Evolutionary conservation across 2,888 invertebrate genomes (phyloP).

Genomic region (Podotricha telesiphe): DNA sequence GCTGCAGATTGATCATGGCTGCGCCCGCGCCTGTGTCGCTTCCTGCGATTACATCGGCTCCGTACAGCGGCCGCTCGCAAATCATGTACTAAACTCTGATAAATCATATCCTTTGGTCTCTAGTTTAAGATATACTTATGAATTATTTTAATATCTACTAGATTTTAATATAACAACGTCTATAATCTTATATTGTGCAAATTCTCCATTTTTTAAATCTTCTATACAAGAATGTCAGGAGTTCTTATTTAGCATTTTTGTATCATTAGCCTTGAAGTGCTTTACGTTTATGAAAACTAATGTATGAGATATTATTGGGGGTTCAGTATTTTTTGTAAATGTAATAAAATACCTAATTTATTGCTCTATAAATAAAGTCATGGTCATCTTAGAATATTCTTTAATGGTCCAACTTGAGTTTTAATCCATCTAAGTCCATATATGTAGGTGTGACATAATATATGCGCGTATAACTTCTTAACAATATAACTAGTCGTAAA

Average conservation of each 20-base stretch:
- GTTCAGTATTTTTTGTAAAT: background rate
- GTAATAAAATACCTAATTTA: background rate
- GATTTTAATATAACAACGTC: slow-evolving; percentile 40
- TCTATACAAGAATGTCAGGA: background rate
- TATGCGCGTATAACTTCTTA: background rate
- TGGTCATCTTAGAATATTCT: background rate
- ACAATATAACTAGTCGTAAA: slow-evolving; percentile 10
- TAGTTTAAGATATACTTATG: slow-evolving; percentile 50
- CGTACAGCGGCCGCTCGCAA: slow-evolving; percentile 62
- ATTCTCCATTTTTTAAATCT: background rate
- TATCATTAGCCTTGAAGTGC: background rate
- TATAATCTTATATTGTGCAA: background rate
- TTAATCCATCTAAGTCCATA: background rate
- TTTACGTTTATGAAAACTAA: background rate
- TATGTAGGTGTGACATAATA: slow-evolving; percentile 2
- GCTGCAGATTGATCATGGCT: slow-evolving; percentile 62
- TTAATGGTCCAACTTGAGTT: background rate
- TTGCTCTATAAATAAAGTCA: slow-evolving; percentile 1
- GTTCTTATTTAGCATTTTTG: background rate
- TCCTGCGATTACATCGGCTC: slow-evolving; percentile 77
- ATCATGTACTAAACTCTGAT: slow-evolving; percentile 69
- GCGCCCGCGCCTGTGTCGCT: slow-evolving; percentile 57
- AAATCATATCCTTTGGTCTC: slow-evolving; percentile 72
- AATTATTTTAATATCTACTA: slow-evolving; percentile 50
- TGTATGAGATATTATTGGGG: background rate